These are phyloP conservation scores for Megaleporinus macrocephalus DNA, from an alignment of 2,113 vertebrate species.

Conservation along the genomic window DNA sequence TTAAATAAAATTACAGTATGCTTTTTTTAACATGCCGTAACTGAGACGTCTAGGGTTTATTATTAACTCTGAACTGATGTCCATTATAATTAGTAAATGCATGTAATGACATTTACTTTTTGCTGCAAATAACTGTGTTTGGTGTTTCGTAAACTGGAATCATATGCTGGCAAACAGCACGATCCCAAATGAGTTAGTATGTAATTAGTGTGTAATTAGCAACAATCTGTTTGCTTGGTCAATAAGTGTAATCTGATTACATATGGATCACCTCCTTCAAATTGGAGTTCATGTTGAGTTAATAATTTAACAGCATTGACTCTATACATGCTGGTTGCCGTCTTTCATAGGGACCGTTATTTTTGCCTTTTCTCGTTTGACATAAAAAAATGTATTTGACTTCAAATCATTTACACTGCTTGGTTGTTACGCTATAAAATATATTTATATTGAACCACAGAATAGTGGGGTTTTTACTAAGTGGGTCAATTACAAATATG, in stretches of 20 bases:
- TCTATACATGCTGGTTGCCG: background rate
- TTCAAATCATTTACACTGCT: too few species aligned
- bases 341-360: too few species aligned
- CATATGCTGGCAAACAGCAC: background rate
- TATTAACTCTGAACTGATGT: background rate
- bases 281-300: background rate
- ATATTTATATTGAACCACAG: too few species aligned
- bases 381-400: too few species aligned
- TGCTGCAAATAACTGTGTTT: background rate
- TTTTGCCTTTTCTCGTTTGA: too few species aligned
- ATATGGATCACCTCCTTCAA: background rate
- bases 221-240: background rate
- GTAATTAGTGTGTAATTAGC: slow-evolving; percentile 21
- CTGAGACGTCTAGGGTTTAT: background rate
- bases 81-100: background rate
- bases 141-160: background rate
- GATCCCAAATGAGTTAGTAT: background rate
- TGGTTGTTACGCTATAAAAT: too few species aligned
- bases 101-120: background rate
- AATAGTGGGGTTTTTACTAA: too few species aligned
- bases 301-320: background rate
- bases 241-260: slow-evolving; percentile 6
- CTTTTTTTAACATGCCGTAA: background rate
- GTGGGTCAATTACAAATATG: too few species aligned
- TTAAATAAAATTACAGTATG: background rate